Conservation (phyloP, 2,797 vertebrate genomes). For the Adrianichthys oophorus region DNA sequence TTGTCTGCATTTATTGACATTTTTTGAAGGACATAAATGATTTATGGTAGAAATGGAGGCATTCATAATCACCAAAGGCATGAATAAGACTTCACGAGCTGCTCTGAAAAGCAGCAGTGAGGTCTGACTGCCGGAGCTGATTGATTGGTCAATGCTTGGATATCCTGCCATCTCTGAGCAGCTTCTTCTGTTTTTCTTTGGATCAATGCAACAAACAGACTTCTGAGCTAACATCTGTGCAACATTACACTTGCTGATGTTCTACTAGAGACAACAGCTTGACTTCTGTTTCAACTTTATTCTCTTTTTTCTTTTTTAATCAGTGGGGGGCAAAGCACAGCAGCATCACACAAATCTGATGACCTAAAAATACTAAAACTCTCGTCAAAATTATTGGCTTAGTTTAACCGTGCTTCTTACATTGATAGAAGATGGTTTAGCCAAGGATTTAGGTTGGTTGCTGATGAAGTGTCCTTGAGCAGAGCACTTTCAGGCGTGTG, state of each 20-base stretch:
- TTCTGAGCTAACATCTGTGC: conserved; percentile 45
- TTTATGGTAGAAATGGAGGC: background rate
- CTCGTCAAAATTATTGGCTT: conserved; percentile 13
- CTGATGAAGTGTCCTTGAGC: background rate
- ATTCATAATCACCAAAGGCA: background rate
- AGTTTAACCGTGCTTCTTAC: background rate
- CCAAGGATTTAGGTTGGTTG: background rate
- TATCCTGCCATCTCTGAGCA: background rate
- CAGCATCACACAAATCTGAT: conserved; percentile 6
- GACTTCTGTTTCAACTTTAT: conserved; percentile 47
- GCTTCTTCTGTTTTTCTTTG: conserved; percentile 1
- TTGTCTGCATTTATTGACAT: background rate
- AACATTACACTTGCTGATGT: conserved; percentile 45
- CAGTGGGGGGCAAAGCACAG: conserved; percentile 14
- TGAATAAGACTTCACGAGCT: background rate
- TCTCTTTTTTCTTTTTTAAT: conserved; percentile 37
- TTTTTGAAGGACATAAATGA: background rate
- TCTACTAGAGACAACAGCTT: conserved; percentile 30
- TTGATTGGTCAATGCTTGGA: background rate
- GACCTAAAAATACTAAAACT: conserved; percentile 26
- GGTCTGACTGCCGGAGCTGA: background rate
- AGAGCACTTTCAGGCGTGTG: background rate
- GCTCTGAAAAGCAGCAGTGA: background rate
- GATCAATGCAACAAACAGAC: conserved; percentile 8
- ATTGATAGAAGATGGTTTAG: background rate